phyloP scores from a whole-genome alignment of 2,888 invertebrate species.

The Apotomis capreana region DNA sequence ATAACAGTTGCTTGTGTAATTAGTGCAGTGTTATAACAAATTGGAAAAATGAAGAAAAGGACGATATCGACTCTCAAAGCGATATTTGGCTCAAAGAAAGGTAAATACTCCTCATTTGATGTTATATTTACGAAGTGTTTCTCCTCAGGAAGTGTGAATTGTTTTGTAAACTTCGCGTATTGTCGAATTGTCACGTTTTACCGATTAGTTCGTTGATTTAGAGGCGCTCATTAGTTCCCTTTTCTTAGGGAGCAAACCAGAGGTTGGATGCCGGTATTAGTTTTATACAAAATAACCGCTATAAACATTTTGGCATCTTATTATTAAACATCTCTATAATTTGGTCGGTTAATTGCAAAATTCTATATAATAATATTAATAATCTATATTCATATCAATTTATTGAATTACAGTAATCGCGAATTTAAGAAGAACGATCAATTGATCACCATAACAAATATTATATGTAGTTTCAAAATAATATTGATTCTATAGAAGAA shows the following conservation, averaged over 20 bases:
- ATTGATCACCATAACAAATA: too few relatives aligned
- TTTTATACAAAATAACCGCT: too few relatives aligned
- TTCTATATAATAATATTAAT: too few relatives aligned
- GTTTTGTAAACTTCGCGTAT: slow-evolving; percentile 44
- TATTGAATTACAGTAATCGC: too few relatives aligned
- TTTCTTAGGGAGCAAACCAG: background rate
- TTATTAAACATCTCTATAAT: too few relatives aligned
- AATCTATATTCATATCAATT: too few relatives aligned
- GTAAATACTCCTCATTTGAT: slow-evolving; percentile 54
- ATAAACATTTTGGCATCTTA: too few relatives aligned
- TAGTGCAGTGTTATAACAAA: slow-evolving; percentile 51
- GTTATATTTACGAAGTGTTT: slow-evolving; percentile 30
- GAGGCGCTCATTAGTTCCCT: slow-evolving; percentile 26
- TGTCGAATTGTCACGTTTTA: slow-evolving; percentile 48
- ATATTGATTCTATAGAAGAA: too few relatives aligned
- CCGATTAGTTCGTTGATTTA: slow-evolving; percentile 37
- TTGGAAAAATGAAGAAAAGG: slow-evolving; percentile 75
- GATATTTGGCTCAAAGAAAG: slow-evolving; percentile 76
- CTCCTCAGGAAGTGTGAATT: slow-evolving; percentile 26
- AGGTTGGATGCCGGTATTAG: too few relatives aligned
- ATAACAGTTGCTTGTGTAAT: slow-evolving; percentile 62
- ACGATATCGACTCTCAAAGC: slow-evolving; percentile 78
- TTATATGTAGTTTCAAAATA: too few relatives aligned
- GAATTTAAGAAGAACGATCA: too few relatives aligned
- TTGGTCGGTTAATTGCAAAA: too few relatives aligned